Percentiles rank a stretch among this genome's conserved stretches.
phyloP scores from a whole-genome alignment of 1,140 invertebrate genomes.

The Agrypnia vestita region DNA sequence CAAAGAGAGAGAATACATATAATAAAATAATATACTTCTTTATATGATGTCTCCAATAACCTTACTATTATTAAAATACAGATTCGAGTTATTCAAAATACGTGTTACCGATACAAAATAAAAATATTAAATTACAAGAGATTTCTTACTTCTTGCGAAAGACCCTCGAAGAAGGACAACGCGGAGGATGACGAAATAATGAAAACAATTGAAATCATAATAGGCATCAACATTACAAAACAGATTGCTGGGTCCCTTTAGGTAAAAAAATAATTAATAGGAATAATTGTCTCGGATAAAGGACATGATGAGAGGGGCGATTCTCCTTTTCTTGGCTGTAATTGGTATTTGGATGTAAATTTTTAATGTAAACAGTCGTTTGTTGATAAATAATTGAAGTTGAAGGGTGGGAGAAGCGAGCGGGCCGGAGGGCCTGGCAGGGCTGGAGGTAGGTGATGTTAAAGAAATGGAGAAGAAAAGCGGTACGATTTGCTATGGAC shows the following conservation, averaged over 20 bases:
- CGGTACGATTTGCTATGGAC: too few relatives aligned
- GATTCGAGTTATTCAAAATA: too few relatives aligned
- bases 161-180: neutral
- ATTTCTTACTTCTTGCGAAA: neutral
- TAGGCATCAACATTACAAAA: neutral
- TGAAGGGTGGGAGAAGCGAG: slow-evolving; percentile 22
- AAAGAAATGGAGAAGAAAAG: too few relatives aligned
- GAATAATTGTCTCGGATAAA: slow-evolving; percentile 6
- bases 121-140: neutral
- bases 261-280: slow-evolving; percentile 1
- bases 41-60: too few relatives aligned
- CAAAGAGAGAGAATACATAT: too few relatives aligned
- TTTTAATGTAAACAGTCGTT: slow-evolving; percentile 51
- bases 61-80: too few relatives aligned
- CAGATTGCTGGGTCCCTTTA: neutral
- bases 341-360: slow-evolving; percentile 50
- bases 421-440: too few relatives aligned
- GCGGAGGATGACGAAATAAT: neutral
- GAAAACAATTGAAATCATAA: slow-evolving; percentile 7
- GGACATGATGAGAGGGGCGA: neutral
- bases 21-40: too few relatives aligned
- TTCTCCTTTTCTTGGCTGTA: slow-evolving; percentile 23
- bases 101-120: neutral
- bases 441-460: too few relatives aligned
- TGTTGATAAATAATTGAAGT: slow-evolving; percentile 47